A percentile compares a stretch with the other conserved stretches of the same genome.
phyloP scores from a whole-genome alignment of 2,113 vertebrate genomes.

The Sisor rabdophorus region DNA sequence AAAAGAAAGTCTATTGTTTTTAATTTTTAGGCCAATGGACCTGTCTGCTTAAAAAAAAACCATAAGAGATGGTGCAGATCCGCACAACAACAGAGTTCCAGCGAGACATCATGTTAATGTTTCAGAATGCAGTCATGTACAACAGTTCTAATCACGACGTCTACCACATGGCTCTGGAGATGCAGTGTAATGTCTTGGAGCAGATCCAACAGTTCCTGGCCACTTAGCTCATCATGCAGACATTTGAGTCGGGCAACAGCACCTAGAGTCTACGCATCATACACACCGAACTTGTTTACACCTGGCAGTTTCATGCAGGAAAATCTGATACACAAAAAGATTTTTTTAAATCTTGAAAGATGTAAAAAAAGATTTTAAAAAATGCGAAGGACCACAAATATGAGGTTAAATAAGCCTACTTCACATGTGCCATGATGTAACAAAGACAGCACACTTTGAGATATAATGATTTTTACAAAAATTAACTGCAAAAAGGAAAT shows the following conservation, averaged over 20 bases:
- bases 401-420: no score
- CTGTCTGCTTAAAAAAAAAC: slow-evolving; percentile 99
- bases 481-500: no score
- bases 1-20: neutral
- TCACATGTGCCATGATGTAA: no score
- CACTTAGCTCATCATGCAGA: slow-evolving; percentile 99
- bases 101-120: slow-evolving; percentile 99
- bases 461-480: no score
- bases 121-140: slow-evolving; percentile 99
- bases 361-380: no score
- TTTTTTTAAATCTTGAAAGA: no score
- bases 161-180: slow-evolving; percentile 98
- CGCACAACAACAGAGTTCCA: slow-evolving; percentile 97
- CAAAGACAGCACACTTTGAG: no score
- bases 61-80: slow-evolving; percentile 95
- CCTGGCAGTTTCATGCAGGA: slow-evolving; percentile 7
- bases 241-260: slow-evolving; percentile 94
- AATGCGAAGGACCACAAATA: no score
- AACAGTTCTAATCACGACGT: slow-evolving; percentile 99
- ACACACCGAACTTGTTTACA: slow-evolving; percentile 13
- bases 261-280: slow-evolving; percentile 92
- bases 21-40: slow-evolving; percentile 87
- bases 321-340: no score
- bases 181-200: slow-evolving; percentile 96
- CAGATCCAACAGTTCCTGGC: slow-evolving; percentile 99